These are phyloP conservation scores for Enteromius trimaculatus DNA, from an alignment of 2,797 vertebrate species.

Conservation along the genomic window DNA sequence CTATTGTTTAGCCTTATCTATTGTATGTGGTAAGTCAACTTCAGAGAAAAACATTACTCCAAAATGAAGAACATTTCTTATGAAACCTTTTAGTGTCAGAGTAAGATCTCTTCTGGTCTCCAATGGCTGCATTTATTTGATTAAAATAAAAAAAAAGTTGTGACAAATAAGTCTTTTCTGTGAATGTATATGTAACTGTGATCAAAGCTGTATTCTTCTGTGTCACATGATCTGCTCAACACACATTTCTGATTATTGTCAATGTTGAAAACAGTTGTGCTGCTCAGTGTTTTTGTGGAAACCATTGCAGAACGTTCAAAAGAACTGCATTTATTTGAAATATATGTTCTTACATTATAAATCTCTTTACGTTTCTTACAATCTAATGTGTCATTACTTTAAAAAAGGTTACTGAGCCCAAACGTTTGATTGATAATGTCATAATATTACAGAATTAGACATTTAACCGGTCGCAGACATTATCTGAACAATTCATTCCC, in stretches of 20 bases:
- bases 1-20: neutral
- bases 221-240: neutral
- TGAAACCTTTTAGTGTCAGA: neutral
- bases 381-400: too few species aligned
- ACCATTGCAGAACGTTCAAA: too few species aligned
- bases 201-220: neutral
- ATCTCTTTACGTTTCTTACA: too few species aligned
- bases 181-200: neutral
- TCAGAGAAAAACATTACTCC: neutral
- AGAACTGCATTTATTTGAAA: too few species aligned
- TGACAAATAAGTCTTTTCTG: neutral
- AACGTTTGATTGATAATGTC: neutral
- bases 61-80: neutral
- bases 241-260: neutral
- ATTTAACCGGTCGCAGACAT: too few species aligned
- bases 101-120: neutral
- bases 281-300: too few species aligned
- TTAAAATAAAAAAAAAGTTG: neutral
- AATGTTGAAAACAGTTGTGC: neutral
- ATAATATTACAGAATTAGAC: neutral
- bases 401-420: neutral
- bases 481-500: neutral
- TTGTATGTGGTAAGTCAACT: neutral
- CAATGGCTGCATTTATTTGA: neutral
- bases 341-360: too few species aligned